These are phyloP conservation scores for Acrobeloides nanus DNA, from an alignment of 2,888 invertebrate genomes.

Conservation along the genomic window DNA sequence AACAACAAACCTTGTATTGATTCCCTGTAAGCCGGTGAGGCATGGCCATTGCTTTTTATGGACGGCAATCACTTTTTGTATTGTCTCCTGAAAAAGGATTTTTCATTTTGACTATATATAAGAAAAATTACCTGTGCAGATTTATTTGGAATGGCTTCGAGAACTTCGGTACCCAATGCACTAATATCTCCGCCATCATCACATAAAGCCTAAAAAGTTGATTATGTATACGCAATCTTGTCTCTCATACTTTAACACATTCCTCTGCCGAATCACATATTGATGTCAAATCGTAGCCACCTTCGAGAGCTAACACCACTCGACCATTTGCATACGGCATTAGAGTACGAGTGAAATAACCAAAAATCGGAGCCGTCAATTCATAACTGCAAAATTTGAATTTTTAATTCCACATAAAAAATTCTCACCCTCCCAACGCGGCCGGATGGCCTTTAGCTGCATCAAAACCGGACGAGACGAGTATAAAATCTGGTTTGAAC, in stretches of 20 bases:
- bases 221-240: too few relatives aligned
- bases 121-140: conserved; percentile 16
- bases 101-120: conserved; percentile 15
- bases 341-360: conserved; percentile 87
- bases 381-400: conserved; percentile 64
- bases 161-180: conserved; percentile 26
- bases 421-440: conserved; percentile 70
- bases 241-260: conserved; percentile 80
- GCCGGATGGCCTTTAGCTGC: conserved; percentile 88
- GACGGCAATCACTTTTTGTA: conserved; percentile 53
- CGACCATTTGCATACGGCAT: conserved; percentile 67
- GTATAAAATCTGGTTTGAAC: conserved; percentile 59
- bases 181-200: conserved; percentile 25
- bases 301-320: conserved; percentile 51
- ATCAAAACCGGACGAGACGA: conserved; percentile 97
- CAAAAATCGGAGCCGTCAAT: conserved; percentile 73
- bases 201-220: conserved; percentile 26
- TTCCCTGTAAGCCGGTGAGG: conserved; percentile 38
- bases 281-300: conserved; percentile 82
- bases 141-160: conserved; percentile 38
- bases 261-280: conserved; percentile 95
- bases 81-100: conserved; percentile 49
- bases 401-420: neutral
- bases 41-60: conserved; percentile 51
- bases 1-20: conserved; percentile 39